Conservation (phyloP, 1,140 invertebrate genomes). For the Pissodes strobi region DNA sequence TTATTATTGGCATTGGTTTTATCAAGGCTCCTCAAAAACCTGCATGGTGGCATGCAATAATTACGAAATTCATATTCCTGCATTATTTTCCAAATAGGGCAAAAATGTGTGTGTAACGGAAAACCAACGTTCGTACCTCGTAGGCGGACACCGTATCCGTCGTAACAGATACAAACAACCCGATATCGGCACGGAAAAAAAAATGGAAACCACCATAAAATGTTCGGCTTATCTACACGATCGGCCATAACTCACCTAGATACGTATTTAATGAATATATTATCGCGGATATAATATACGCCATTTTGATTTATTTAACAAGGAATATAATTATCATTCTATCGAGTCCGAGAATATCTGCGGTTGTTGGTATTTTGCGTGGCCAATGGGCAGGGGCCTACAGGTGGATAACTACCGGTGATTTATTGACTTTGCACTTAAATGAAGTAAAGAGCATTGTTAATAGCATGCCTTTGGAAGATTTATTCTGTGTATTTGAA, state of each 20-base stretch:
- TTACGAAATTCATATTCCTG: too few relatives aligned
- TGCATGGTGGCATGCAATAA: too few relatives aligned
- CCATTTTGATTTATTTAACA: slow-evolving; percentile 37
- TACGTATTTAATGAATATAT: slow-evolving; percentile 39
- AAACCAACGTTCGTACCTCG: too few relatives aligned
- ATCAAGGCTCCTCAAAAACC: too few relatives aligned
- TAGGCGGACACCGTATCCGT: too few relatives aligned
- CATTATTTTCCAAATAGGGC: too few relatives aligned
- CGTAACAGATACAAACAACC: too few relatives aligned
- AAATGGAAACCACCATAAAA: slow-evolving; percentile 22
- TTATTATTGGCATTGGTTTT: too few relatives aligned
- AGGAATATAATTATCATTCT: slow-evolving; percentile 34
- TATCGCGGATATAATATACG: slow-evolving; percentile 33
- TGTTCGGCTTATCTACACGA: slow-evolving; percentile 17
- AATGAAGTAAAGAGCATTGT: background rate
- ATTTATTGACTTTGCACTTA: background rate
- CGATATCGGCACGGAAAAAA: slow-evolving; percentile 3
- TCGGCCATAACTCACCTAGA: slow-evolving; percentile 34
- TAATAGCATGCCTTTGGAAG: too few relatives aligned
- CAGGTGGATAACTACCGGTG: slow-evolving; percentile 20
- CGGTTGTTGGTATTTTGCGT: slow-evolving; percentile 35
- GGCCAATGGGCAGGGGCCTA: slow-evolving; percentile 27
- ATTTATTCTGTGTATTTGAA: too few relatives aligned
- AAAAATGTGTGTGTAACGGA: too few relatives aligned
- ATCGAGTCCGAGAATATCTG: slow-evolving; percentile 27